Evolutionary conservation across 2,113 vertebrate species (phyloP).

Genomic region (Gyps fulvus): DNA sequence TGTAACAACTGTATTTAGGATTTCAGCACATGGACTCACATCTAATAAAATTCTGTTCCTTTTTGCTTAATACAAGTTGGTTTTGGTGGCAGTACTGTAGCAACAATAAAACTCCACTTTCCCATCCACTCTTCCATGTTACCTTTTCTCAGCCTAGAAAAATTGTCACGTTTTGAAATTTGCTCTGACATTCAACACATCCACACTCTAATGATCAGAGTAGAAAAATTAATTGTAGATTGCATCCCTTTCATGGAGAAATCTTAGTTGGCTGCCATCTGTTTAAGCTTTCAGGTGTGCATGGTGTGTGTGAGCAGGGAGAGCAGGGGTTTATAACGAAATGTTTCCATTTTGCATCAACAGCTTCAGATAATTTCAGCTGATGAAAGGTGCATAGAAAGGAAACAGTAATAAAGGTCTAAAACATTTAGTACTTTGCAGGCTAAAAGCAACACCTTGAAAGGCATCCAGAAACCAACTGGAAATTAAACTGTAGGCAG

Average conservation of each 20-base stretch:
- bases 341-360: neutral
- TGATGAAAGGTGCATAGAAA: neutral
- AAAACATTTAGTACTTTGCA: neutral
- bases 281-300: neutral
- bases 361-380: neutral
- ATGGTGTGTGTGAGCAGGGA: neutral
- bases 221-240: neutral
- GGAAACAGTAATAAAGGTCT: neutral
- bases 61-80: rapidly evolving
- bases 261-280: neutral
- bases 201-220: neutral
- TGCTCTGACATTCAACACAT: neutral
- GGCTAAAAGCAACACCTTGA: neutral
- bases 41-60: neutral
- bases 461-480: neutral
- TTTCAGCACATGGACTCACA: neutral
- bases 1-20: neutral
- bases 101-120: neutral
- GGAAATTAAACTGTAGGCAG: neutral
- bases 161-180: neutral
- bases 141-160: neutral
- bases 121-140: neutral
- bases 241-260: neutral
- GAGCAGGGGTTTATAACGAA: neutral
- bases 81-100: neutral